These are phyloP conservation scores for Elmis aenea DNA, from an alignment of 2,888 invertebrate species.

Conservation along the genomic window DNA sequence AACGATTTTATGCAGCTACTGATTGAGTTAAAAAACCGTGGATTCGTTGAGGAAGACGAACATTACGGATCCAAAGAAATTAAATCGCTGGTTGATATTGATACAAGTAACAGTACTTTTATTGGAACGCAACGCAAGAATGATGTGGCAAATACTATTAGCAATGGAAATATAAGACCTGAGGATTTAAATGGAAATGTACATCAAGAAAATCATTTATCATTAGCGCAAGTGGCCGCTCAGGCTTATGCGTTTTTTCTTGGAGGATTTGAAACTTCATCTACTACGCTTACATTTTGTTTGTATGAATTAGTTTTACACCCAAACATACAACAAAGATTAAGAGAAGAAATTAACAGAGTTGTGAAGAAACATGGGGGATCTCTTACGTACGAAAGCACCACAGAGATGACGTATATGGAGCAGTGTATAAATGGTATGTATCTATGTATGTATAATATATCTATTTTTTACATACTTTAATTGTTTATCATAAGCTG, in stretches of 20 bases:
- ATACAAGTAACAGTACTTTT: too few species aligned
- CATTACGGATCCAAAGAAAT: too few species aligned
- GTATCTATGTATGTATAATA: too few species aligned
- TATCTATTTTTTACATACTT: too few species aligned
- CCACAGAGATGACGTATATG: conserved; percentile 49
- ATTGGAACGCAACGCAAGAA: too few species aligned
- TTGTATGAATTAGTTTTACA: conserved; percentile 50
- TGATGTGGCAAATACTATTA: too few species aligned
- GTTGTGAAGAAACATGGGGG: conserved; percentile 30
- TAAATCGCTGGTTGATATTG: too few species aligned
- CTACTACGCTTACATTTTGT: conserved; percentile 44
- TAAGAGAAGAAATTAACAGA: conserved; percentile 43
- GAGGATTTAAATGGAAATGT: too few species aligned
- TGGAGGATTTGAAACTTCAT: conserved; percentile 43
- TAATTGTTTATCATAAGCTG: too few species aligned
- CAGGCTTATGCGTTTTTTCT: conserved; percentile 32
- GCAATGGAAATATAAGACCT: too few species aligned
- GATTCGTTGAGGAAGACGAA: conserved; percentile 9
- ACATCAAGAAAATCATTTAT: too few species aligned
- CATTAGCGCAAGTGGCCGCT: conserved; percentile 23
- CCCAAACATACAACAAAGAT: conserved; percentile 44
- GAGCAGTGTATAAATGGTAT: conserved; percentile 45
- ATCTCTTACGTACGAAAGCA: conserved; percentile 46
- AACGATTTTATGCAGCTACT: conserved; percentile 53
- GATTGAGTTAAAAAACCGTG: conserved; percentile 42